Percentiles rank a stretch among this genome's conserved stretches.
These are phyloP conservation scores for Champsocephalus gunnari DNA, from an alignment of 2,797 vertebrate genomes.

Conservation along the genomic window DNA sequence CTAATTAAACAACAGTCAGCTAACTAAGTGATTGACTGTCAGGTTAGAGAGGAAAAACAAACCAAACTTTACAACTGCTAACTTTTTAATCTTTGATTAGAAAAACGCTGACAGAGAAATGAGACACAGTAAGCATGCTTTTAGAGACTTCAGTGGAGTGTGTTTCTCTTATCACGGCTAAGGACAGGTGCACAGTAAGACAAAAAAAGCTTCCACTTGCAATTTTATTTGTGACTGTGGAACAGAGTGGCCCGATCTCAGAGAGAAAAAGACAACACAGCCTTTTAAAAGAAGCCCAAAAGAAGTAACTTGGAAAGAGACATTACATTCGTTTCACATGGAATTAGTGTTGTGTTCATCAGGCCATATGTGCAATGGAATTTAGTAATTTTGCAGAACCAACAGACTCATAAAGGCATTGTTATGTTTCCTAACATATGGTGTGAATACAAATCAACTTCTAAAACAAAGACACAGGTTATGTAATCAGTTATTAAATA, in stretches of 20 bases:
- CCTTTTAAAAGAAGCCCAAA: constrained; percentile 1
- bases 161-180: constrained; percentile 10
- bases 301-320: background rate
- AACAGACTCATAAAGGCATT: background rate
- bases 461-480: constrained; percentile 19
- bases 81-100: background rate
- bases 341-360: background rate
- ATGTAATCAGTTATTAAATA: constrained; percentile 34
- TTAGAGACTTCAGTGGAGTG: background rate
- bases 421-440: constrained; percentile 11
- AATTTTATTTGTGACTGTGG: constrained; percentile 8
- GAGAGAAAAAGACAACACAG: constrained; percentile 9
- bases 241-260: background rate
- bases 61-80: background rate
- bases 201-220: constrained; percentile 7
- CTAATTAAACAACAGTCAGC: background rate
- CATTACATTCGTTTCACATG: background rate
- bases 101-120: background rate
- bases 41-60: background rate
- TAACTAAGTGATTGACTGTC: background rate
- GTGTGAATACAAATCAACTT: constrained; percentile 10
- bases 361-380: no score
- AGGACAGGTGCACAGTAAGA: constrained; percentile 1
- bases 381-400: constrained; percentile 6
- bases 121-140: background rate